Evolutionary conservation across 53 echinoderm and acorn worm species (phyloP).

Genomic region (Actinopyga echinites): DNA sequence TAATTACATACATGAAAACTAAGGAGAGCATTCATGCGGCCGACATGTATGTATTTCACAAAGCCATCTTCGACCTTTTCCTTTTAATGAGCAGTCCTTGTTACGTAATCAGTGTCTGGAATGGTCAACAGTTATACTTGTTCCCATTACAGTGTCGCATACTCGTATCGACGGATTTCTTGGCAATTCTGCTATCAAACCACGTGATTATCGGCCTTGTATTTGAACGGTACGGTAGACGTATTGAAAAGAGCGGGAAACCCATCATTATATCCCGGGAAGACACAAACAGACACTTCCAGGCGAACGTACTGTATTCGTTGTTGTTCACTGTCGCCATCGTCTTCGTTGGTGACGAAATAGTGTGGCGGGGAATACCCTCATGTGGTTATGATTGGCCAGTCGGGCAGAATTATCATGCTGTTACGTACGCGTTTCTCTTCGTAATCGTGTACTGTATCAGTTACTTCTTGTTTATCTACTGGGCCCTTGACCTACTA

Average conservation of each 20-base stretch:
- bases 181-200: conserved; percentile 53
- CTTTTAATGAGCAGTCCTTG: conserved; percentile 54
- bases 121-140: conserved; percentile 37
- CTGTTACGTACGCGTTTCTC: conserved; percentile 63
- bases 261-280: background rate
- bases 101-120: conserved; percentile 57
- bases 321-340: background rate
- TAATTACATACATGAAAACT: conserved; percentile 1
- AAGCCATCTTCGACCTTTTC: conserved; percentile 60
- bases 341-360: conserved; percentile 21
- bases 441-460: conserved; percentile 52
- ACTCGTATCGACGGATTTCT: conserved; percentile 60
- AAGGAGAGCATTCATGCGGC: conserved; percentile 42
- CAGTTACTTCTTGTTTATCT: conserved; percentile 47
- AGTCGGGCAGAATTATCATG: conserved; percentile 63
- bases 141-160: conserved; percentile 54
- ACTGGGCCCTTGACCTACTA: conserved; percentile 41
- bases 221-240: conserved; percentile 41
- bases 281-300: background rate
- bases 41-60: conserved; percentile 69
- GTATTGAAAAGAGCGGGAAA: background rate
- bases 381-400: conserved; percentile 80
- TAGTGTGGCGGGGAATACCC: conserved; percentile 13
- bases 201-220: conserved; percentile 62
- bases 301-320: conserved; percentile 30